phyloP scores from a whole-genome alignment of 2,113 vertebrate genomes.

The Corythoichthys haematopterus region DNA sequence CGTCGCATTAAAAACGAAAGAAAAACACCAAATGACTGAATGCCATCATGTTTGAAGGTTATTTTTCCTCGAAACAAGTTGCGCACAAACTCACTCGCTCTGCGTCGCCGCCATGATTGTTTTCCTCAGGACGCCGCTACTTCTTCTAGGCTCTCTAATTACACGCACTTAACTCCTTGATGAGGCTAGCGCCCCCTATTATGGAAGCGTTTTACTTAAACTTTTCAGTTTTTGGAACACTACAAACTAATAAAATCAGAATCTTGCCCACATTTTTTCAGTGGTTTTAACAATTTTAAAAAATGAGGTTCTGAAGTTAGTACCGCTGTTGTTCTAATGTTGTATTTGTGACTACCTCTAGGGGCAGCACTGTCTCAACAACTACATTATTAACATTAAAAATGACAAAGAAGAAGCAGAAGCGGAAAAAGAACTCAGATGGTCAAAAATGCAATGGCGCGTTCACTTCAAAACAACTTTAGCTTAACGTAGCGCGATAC shows the following conservation, averaged over 20 bases:
- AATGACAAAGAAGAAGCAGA: not conserved
- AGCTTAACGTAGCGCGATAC: not conserved
- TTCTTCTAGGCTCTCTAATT: not conserved
- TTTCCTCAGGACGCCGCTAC: not conserved
- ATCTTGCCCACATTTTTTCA: no score
- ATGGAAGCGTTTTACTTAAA: no score
- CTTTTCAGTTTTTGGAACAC: no score
- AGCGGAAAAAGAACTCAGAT: no score
- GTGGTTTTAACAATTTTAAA: not conserved
- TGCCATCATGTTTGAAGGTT: not conserved
- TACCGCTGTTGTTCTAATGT: not conserved
- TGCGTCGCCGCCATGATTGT: constrained; percentile 71
- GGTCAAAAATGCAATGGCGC: not conserved
- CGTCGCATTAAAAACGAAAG: not conserved
- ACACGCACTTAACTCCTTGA: no score
- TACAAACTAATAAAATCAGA: no score
- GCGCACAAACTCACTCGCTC: constrained; percentile 62
- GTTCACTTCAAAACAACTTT: not conserved
- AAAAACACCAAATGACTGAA: not conserved
- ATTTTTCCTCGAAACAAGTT: not conserved
- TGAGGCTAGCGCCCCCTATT: not conserved
- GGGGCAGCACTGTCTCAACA: not conserved
- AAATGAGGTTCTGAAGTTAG: not conserved
- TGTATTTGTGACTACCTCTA: not conserved
- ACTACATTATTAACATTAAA: no score